Base-by-base conservation (phyloP, 2,797 vertebrate species). In the Neosilurus hyrtlii region DNA sequence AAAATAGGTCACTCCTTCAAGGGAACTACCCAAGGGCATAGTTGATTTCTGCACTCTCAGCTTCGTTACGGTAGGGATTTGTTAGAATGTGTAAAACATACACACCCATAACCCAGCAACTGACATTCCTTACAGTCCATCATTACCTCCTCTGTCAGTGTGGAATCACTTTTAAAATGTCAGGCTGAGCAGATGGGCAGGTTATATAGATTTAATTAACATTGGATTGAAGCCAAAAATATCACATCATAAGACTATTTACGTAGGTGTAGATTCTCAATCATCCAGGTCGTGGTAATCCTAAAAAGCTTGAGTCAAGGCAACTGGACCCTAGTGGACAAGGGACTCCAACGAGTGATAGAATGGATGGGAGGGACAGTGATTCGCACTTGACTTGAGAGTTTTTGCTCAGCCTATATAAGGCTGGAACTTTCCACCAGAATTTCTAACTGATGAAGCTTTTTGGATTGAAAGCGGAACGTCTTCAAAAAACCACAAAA, bases 1-100 rank as follows among this genome's bases (percentile, higher is more conserved):
- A 91, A 90, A 92, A 86, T 84, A 81, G 83, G 86, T 88, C 73
- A 86, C 86, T 87, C 90, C 90, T 90, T 91, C 80, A 88, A 90
- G 89, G 85, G 75, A 87, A 88, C 80, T 74, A 35, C 85, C 86
- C 90, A 14, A 66, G 30, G 74, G 76, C 81, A 73, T 56, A n/a
- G n/a, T 10, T 22, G 62, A 51, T 59, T 51, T 83, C 68, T 76
- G 57, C 75, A 24, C 24, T 77, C 83, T 81, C 49, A 78, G 71
- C 22, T 72, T 80, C 66, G 75, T 82, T 77, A 83, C 81, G 37
- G 49, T 80, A 82, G 77, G 61, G 63, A 86, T 82, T n/a, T n/a
- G 74, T 30, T 68, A 73, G 52, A 66, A 5, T 59, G 15, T 75
- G 30, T 68, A 57, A 22, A 56, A 67, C 61, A 84, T 75, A 85